phyloP scores from a whole-genome alignment of 2,113 vertebrate genomes.

The Monopterus albus region DNA sequence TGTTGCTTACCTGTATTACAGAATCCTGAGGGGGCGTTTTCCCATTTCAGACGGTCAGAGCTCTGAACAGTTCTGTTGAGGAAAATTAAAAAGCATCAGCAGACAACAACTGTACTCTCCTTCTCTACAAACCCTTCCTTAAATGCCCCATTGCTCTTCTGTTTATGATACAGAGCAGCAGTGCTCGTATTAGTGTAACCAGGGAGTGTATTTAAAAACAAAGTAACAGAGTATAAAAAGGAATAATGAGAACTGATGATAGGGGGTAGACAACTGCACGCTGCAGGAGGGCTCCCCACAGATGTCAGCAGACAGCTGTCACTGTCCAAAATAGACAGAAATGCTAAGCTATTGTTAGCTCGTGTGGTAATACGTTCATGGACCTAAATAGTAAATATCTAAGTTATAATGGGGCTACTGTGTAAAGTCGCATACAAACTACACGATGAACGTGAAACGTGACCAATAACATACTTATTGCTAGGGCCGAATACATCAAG shows the following conservation, averaged over 20 bases:
- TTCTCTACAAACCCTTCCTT: not conserved
- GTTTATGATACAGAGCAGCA: not conserved
- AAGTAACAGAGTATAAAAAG: not conserved
- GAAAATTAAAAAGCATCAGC: not conserved
- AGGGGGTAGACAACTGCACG: not conserved
- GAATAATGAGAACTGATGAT: not conserved
- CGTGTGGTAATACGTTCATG: constrained; percentile 57
- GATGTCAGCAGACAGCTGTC: constrained; percentile 71
- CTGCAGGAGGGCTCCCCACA: constrained; percentile 57
- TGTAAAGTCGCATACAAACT: not conserved
- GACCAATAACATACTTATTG: not conserved
- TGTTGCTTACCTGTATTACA: constrained; percentile 63
- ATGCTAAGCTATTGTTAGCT: constrained; percentile 76
- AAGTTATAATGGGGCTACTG: not conserved
- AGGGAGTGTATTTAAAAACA: not conserved
- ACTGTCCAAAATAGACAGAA: constrained; percentile 73
- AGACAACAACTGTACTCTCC: not conserved
- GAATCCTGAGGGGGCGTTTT: constrained; percentile 36
- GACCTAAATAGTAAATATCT: constrained; percentile 16
- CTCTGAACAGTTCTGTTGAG: constrained; percentile 27
- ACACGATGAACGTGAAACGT: not conserved
- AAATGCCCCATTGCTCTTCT: not conserved
- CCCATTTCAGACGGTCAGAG: constrained; percentile 67
- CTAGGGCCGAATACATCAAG: not conserved
- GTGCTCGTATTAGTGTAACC: not conserved